These are phyloP conservation scores for Porites divaricata DNA, from an alignment of 92 coral and sea anemone species.

Conservation along the genomic window DNA sequence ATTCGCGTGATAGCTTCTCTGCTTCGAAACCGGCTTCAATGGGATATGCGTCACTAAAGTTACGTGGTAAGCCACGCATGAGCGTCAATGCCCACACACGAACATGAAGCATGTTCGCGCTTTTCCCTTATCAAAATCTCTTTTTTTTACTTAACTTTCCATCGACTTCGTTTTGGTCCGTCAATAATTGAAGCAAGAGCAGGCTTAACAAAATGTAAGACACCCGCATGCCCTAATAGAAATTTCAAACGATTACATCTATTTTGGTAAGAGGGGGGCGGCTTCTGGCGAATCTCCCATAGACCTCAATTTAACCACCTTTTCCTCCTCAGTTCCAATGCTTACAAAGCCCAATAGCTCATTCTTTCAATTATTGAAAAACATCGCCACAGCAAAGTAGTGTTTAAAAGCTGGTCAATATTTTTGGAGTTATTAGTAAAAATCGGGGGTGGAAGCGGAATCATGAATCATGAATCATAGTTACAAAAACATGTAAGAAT, in stretches of 20 bases:
- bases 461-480: no score
- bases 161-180: neutral
- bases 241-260: slow-evolving; percentile 36
- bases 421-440: no score
- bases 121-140: neutral
- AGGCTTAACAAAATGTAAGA: slow-evolving; percentile 29
- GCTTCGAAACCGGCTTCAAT: neutral
- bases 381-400: no score
- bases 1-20: slow-evolving; percentile 12
- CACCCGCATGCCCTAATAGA: slow-evolving; percentile 7
- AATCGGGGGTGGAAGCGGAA: no score
- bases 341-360: no score
- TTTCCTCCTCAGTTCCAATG: neutral
- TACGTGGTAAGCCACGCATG: neutral
- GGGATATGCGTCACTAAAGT: slow-evolving; percentile 9
- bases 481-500: no score
- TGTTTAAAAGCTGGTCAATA: no score
- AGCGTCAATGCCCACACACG: slow-evolving; percentile 20
- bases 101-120: neutral
- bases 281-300: slow-evolving; percentile 2
- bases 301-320: slow-evolving; percentile 16
- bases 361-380: neutral
- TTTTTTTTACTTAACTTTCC: neutral
- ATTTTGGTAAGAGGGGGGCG: slow-evolving; percentile 2
- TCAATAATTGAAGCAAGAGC: slow-evolving; percentile 1